Conservation (phyloP, 2,113 vertebrate genomes). For the Dipodomys spectabilis region DNA sequence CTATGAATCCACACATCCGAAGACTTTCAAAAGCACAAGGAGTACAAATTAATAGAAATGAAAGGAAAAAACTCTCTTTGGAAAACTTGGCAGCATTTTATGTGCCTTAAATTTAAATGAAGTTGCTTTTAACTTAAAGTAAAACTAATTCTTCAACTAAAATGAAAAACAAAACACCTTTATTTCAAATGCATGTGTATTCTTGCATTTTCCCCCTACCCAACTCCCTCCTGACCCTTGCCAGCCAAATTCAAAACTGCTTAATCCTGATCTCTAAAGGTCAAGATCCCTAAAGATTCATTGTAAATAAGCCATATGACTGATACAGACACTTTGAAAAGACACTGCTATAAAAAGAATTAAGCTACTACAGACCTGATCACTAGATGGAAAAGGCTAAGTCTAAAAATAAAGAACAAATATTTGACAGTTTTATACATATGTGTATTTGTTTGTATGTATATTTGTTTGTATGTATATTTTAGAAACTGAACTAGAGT, state of each 20-base stretch:
- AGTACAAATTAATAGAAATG: conserved; percentile 21
- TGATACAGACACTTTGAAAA: not conserved
- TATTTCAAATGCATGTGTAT: not conserved
- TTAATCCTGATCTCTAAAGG: not conserved
- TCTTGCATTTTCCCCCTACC: not conserved
- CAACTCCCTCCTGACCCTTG: not conserved
- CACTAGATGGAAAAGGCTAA: not conserved
- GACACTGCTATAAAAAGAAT: not conserved
- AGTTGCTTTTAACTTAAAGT: not conserved
- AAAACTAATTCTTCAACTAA: conserved; percentile 44
- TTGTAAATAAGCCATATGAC: conserved; percentile 1
- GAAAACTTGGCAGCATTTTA: not conserved
- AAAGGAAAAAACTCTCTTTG: not conserved
- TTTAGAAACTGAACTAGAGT: not conserved
- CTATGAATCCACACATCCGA: not conserved
- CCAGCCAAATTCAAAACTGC: not conserved
- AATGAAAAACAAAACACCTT: not conserved
- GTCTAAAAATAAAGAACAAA: not conserved
- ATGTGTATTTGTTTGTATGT: not conserved
- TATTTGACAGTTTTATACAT: conserved; percentile 25
- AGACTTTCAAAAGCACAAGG: not conserved
- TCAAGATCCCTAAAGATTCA: not conserved
- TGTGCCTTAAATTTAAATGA: not conserved
- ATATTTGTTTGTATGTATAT: not conserved
- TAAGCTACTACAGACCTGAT: not conserved